These are phyloP conservation scores for Netelia virgata DNA, from an alignment of 2,888 invertebrate genomes.

Conservation along the genomic window DNA sequence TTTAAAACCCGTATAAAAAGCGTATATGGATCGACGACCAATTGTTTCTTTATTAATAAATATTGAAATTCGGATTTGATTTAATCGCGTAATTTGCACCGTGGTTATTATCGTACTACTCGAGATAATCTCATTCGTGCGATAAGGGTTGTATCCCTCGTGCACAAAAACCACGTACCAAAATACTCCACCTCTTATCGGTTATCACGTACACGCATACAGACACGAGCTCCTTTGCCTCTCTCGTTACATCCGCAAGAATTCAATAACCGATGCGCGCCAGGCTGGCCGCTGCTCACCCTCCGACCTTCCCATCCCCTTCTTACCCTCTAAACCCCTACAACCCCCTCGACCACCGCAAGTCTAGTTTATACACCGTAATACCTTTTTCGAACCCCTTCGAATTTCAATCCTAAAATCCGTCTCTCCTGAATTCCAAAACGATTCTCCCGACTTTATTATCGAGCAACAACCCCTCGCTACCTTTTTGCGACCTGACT, in stretches of 20 bases:
- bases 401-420: neutral
- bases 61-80: slow-evolving; percentile 25
- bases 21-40: too few species aligned
- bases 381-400: neutral
- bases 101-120: slow-evolving; percentile 44
- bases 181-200: slow-evolving; percentile 50
- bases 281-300: slow-evolving; percentile 46
- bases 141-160: slow-evolving; percentile 1
- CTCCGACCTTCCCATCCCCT: slow-evolving; percentile 12
- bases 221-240: slow-evolving; percentile 22
- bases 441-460: neutral
- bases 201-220: slow-evolving; percentile 40
- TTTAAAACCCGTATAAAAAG: too few species aligned
- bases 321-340: neutral
- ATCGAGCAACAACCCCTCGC: neutral
- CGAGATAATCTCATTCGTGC: slow-evolving; percentile 24
- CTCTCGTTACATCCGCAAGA: slow-evolving; percentile 59
- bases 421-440: neutral
- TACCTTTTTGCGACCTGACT: too few species aligned
- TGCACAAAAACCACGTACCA: slow-evolving; percentile 45
- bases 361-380: too few species aligned
- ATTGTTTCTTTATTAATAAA: slow-evolving; percentile 13
- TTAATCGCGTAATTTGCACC: slow-evolving; percentile 43
- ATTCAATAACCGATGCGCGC: slow-evolving; percentile 67
- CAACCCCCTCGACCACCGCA: too few species aligned